Base-by-base conservation (phyloP, 2,888 invertebrate genomes). In the Noctuana brunneofusca region DNA sequence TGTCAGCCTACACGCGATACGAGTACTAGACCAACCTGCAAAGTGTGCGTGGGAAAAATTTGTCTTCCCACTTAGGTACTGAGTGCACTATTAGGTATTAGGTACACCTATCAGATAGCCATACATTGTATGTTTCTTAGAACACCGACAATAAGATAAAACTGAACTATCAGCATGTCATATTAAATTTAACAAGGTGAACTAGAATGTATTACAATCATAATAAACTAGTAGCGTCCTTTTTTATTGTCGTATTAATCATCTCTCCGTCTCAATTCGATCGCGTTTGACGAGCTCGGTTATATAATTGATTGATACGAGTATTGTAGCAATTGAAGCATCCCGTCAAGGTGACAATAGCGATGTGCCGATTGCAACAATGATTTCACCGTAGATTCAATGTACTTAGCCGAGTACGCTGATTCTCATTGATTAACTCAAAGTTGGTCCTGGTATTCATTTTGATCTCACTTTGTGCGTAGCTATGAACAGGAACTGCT, bases 281-380 rank as follows among this genome's bases (percentile, higher is more conserved):
- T 57, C 41, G 57, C 48, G 57, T 22, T 27, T 32, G 11, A 48
- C 38, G 16, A 35, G 11, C n/a, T 48, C n/a, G 35, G 12, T 27
- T 20, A 1, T 41, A 18, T 58, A 30, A 52, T 49, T 58, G 52
- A 24, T 38, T 49, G 49, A 50, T 38, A 48, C 41, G 52, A 52
- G 30, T 30, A 58, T 20, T 50, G 49, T 43, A 38, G 3, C 50
- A 52, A 52, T 50, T 52, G 50, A 52, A 14, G 27, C 58, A 30
- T 49, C 48, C 49, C 49, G 49, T 58, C 58, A 49, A 58, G 58
- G 49, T 32, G 58, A 58, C 58, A 53, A 59, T 52, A 52, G 43
- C 18, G 50, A 18, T 43, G 32, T 43, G 43, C n/a, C 18, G 12
- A 53, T 18, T 43, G 52, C 18, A 52, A 32, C 43, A 46, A 43